Percentiles rank a stretch among this genome's conserved stretches.
phyloP scores from a whole-genome alignment of 2,113 vertebrate genomes.

The Parus major region DNA sequence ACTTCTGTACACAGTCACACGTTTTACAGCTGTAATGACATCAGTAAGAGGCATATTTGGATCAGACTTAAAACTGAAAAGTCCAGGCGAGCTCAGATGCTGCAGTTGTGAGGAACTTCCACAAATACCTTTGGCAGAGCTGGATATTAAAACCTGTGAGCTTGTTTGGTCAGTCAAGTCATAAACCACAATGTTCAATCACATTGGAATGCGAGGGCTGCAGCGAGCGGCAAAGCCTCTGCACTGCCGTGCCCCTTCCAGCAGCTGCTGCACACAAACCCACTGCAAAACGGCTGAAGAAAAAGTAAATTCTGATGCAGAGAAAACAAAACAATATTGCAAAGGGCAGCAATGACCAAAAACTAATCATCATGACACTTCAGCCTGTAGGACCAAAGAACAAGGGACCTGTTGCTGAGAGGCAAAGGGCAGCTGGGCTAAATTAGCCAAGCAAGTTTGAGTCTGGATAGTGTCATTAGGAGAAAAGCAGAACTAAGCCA shows the following conservation, averaged over 20 bases:
- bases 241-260: not conserved
- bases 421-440: conserved; percentile 79
- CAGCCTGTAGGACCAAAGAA: not conserved
- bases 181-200: conserved; percentile 57
- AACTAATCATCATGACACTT: conserved; percentile 38
- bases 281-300: not conserved
- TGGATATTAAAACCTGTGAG: conserved; percentile 46
- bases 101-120: not conserved
- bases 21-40: conserved; percentile 18
- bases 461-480: conserved; percentile 83
- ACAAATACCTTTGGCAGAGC: conserved; percentile 42
- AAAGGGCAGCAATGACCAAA: conserved; percentile 13
- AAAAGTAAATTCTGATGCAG: not conserved
- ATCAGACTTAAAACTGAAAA: not conserved
- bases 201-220: conserved; percentile 38
- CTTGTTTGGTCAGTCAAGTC: conserved; percentile 44
- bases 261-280: not conserved
- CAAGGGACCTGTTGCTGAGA: conserved; percentile 67
- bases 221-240: not conserved
- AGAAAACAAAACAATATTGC: not conserved
- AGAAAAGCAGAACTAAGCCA: conserved; percentile 79
- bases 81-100: conserved; percentile 17
- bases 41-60: not conserved
- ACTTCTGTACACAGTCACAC: conserved; percentile 19
- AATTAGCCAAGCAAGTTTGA: conserved; percentile 74